Conservation (phyloP, 2,113 vertebrate genomes). For the Guaruba guarouba region DNA sequence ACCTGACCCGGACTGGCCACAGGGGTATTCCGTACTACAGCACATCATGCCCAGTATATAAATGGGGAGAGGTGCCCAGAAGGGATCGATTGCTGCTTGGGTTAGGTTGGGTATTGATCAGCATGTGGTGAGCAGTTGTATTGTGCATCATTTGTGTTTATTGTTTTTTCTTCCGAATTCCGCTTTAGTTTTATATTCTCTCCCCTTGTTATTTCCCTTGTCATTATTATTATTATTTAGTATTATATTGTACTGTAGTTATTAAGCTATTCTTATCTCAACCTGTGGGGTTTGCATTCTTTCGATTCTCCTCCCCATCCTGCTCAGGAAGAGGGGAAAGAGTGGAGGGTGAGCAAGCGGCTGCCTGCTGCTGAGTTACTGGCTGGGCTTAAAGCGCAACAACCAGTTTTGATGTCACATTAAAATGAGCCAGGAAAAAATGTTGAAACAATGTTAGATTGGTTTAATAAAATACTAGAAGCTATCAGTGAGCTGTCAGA, state of each 20-base stretch:
- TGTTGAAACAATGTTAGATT: not conserved
- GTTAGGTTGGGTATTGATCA: not conserved
- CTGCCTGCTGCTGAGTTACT: not conserved
- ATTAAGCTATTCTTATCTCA: not conserved
- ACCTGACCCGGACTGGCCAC: not conserved
- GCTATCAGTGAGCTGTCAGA: not conserved
- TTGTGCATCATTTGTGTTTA: not conserved
- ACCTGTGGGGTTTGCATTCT: not conserved
- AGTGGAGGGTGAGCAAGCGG: not conserved
- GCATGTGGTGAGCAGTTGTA: not conserved
- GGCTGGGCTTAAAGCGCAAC: not conserved
- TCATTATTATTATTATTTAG: not conserved
- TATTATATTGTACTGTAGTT: not conserved
- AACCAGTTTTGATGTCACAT: not conserved
- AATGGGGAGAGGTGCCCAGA: not conserved
- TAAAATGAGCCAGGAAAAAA: not conserved
- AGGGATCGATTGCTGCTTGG: not conserved
- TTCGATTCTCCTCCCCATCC: not conserved
- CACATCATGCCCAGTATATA: not conserved
- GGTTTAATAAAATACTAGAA: not conserved
- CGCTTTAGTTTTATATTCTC: not conserved
- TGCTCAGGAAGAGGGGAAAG: not conserved
- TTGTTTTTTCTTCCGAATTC: not conserved
- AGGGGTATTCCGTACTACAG: not conserved
- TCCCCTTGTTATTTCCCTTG: not conserved